Conservation (phyloP, 2,797 vertebrate genomes). For the Gymnopithys bicolor region DNA sequence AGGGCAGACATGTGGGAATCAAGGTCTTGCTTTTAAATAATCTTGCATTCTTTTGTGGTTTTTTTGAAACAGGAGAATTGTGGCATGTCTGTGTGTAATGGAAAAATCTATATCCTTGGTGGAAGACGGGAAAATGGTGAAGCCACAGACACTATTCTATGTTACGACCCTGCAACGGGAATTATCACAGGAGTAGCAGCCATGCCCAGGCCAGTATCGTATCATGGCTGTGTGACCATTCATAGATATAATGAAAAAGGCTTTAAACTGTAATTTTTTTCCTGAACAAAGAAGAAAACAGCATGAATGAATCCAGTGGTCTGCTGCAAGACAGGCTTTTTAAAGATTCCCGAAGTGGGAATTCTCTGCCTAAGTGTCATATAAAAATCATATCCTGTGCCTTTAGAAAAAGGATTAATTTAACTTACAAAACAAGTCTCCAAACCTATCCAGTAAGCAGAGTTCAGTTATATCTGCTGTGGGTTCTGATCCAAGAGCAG, state of each 20-base stretch:
- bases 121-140: constrained; percentile 93
- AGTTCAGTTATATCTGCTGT: neutral
- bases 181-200: constrained; percentile 93
- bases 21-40: neutral
- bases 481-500: neutral
- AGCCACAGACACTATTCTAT: constrained; percentile 92
- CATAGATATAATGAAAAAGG: constrained; percentile 96
- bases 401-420: constrained; percentile 48
- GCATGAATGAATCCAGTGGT: constrained; percentile 49
- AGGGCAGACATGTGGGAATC: neutral
- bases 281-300: neutral
- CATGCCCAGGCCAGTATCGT: constrained; percentile 96
- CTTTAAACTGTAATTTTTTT: constrained; percentile 77
- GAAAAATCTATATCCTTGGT: constrained; percentile 97
- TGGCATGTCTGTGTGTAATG: constrained; percentile 97
- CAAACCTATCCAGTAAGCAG: constrained; percentile 23
- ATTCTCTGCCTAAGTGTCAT: constrained; percentile 28
- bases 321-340: constrained; percentile 53
- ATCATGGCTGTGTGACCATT: constrained; percentile 97
- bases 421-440: constrained; percentile 54
- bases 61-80: constrained; percentile 90
- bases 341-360: constrained; percentile 56
- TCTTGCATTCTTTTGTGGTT: constrained; percentile 10
- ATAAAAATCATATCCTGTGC: constrained; percentile 51
- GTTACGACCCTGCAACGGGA: constrained; percentile 92